Conservation (phyloP, 2,113 vertebrate species). For the Onychorhynchus coronatus region DNA sequence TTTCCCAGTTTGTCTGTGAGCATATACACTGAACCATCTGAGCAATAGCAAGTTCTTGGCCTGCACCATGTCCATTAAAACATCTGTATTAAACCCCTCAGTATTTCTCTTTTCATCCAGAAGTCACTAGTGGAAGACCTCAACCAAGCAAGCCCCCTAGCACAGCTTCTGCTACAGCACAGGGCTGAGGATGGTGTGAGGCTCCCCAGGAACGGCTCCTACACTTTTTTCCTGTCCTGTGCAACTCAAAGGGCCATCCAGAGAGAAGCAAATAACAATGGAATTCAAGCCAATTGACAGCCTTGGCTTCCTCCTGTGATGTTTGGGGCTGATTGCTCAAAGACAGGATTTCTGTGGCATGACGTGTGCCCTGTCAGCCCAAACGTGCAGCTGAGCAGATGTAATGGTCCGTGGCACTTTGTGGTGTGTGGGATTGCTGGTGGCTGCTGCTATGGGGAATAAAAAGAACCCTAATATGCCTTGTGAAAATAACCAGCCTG, state of each 20-base stretch:
- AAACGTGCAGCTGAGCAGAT: neutral
- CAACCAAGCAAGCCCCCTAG: neutral
- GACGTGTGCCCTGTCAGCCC: neutral
- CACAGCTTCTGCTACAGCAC: neutral
- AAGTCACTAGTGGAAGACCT: neutral
- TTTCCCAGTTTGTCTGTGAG: neutral
- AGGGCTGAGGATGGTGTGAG: neutral
- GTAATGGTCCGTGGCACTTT: neutral
- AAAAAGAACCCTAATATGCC: neutral
- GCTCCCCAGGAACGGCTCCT: neutral
- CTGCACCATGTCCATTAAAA: neutral
- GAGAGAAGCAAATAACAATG: neutral
- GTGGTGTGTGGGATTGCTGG: neutral
- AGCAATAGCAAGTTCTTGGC: neutral
- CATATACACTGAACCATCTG: neutral
- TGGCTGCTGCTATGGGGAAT: neutral
- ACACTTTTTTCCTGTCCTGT: rapidly evolving
- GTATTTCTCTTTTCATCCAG: neutral
- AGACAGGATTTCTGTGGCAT: neutral
- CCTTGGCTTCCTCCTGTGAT: neutral
- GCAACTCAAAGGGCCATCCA: neutral
- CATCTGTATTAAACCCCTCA: neutral
- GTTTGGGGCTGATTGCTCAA: neutral
- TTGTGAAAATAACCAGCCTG: neutral
- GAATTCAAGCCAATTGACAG: neutral